A percentile compares a stretch with the other conserved stretches of the same genome.
Conservation (phyloP, 2,797 vertebrate species). For the Syngnathus rostellatus region DNA sequence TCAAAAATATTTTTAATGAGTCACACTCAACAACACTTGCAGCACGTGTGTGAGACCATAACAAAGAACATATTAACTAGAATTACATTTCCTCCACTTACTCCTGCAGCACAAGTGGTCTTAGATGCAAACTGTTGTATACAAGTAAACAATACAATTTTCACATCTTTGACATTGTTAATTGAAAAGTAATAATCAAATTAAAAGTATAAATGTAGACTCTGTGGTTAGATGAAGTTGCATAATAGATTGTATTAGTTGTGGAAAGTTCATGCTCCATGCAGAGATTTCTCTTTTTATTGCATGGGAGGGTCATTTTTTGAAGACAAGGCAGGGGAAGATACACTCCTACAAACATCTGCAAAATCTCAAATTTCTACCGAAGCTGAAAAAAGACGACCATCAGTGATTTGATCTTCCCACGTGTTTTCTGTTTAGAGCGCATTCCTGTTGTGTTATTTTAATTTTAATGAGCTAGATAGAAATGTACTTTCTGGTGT, state of each 20-base stretch:
- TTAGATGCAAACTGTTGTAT: background rate
- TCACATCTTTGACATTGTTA: too few relatives aligned
- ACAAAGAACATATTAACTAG: background rate
- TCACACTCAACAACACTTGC: background rate
- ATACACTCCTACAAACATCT: constrained; percentile 4
- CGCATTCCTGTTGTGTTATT: background rate
- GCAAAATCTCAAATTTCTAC: constrained; percentile 2
- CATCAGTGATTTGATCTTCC: background rate
- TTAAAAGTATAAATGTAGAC: background rate
- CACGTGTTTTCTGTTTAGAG: background rate
- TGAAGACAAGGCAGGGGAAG: background rate
- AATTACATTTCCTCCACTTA: background rate
- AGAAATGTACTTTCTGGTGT: background rate
- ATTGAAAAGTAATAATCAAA: too few relatives aligned
- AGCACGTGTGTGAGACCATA: background rate
- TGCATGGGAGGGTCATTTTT: constrained; percentile 4
- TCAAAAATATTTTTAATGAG: background rate
- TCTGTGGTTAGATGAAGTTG: background rate
- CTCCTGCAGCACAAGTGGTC: background rate
- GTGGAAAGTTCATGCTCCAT: background rate
- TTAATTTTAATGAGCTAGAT: background rate
- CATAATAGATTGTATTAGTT: background rate
- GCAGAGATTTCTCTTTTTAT: background rate
- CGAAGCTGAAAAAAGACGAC: background rate
- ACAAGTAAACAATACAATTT: too few relatives aligned